phyloP scores from a whole-genome alignment of 2,797 vertebrate species.

The Pterois miles region DNA sequence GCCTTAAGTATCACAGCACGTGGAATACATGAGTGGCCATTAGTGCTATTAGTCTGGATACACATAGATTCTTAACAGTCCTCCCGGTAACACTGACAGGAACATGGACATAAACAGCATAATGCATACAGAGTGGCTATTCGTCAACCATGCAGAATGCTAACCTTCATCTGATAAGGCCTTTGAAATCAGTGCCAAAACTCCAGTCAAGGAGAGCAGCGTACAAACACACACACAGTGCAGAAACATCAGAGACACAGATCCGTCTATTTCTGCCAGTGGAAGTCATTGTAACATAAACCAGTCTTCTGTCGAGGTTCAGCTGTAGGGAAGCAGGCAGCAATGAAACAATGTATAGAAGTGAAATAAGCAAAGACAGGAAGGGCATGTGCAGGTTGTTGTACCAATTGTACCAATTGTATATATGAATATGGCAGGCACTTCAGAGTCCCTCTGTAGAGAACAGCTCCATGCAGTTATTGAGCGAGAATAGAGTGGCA shows the following conservation, averaged over 20 bases:
- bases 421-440: neutral
- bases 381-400: conserved; percentile 15
- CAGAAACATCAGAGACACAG: conserved; percentile 60
- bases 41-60: conserved; percentile 11
- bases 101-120: conserved; percentile 35
- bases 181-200: conserved; percentile 71
- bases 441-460: conserved; percentile 10
- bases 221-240: conserved; percentile 9
- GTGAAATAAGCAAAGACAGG: neutral
- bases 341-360: neutral
- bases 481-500: conserved; percentile 18
- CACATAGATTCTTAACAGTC: conserved; percentile 15
- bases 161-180: conserved; percentile 61
- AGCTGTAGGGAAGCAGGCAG: conserved; percentile 12
- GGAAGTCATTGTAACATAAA: conserved; percentile 54
- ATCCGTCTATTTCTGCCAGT: conserved; percentile 50
- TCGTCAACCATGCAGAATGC: conserved; percentile 51
- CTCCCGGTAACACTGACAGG: conserved; percentile 25
- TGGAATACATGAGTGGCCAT: conserved; percentile 17
- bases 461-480: conserved; percentile 37
- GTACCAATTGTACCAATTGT: neutral
- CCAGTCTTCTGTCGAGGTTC: conserved; percentile 26
- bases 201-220: conserved; percentile 32
- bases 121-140: conserved; percentile 44
- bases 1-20: conserved; percentile 9